These are phyloP conservation scores for Indicator maculatus DNA, from an alignment of 2,113 vertebrate species.

Conservation along the genomic window DNA sequence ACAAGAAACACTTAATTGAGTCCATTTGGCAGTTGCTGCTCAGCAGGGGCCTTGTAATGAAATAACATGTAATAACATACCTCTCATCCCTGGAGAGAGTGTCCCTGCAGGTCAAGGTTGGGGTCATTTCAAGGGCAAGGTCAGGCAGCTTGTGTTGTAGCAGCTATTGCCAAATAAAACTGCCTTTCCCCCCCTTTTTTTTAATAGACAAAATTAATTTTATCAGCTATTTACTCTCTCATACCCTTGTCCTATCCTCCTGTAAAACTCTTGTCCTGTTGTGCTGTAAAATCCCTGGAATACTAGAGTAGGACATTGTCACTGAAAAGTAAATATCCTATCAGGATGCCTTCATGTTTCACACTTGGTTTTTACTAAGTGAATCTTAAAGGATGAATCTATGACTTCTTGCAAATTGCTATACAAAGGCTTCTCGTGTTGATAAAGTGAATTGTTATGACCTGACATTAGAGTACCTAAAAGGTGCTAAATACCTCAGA, in stretches of 20 bases:
- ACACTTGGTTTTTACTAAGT: not conserved
- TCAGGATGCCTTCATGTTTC: not conserved
- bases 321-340: not conserved
- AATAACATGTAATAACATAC: slow-evolving; percentile 66
- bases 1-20: slow-evolving; percentile 63
- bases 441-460: not conserved
- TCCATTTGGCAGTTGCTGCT: slow-evolving; percentile 50
- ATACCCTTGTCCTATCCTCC: not conserved
- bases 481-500: not conserved
- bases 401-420: not conserved
- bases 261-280: not conserved
- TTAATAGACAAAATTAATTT: not conserved
- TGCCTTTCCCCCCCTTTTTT: not conserved
- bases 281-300: not conserved
- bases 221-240: not conserved
- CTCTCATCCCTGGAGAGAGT: slow-evolving; percentile 26
- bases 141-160: not conserved
- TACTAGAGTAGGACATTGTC: not conserved
- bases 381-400: not conserved
- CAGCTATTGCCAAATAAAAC: slow-evolving; percentile 13
- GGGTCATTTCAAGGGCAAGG: slow-evolving; percentile 15
- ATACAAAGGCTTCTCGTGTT: not conserved
- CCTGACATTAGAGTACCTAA: not conserved
- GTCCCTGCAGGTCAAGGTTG: slow-evolving; percentile 41
- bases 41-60: slow-evolving; percentile 59